Conservation (phyloP, 2,797 vertebrate genomes). For the Typhlichthys eigenmanni region DNA sequence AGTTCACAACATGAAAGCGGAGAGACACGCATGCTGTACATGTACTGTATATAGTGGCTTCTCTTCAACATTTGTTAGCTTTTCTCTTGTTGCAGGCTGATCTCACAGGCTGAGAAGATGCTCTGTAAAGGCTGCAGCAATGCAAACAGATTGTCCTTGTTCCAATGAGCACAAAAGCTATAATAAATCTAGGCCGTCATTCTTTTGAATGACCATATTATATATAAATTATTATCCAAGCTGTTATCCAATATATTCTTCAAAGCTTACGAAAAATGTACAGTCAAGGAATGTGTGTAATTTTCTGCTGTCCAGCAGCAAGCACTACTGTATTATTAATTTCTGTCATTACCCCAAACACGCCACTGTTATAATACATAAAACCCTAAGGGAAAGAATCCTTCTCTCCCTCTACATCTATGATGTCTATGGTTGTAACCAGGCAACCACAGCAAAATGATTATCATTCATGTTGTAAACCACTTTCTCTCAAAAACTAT, state of each 20-base stretch:
- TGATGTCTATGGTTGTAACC: slow-evolving; percentile 48
- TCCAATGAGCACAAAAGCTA: slow-evolving; percentile 29
- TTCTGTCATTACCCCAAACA: slow-evolving; percentile 20
- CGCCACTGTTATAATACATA: background rate
- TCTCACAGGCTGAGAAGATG: background rate
- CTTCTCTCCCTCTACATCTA: slow-evolving; percentile 4
- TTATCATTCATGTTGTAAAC: slow-evolving; percentile 52
- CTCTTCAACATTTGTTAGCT: background rate
- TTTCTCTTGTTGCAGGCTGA: background rate
- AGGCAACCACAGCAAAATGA: slow-evolving; percentile 45
- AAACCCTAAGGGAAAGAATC: slow-evolving; percentile 27
- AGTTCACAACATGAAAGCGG: no score
- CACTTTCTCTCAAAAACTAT: slow-evolving; percentile 46
- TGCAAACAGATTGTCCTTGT: slow-evolving; percentile 35
- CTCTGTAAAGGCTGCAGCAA: slow-evolving; percentile 20
- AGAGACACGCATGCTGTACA: no score
- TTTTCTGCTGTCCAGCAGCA: background rate
- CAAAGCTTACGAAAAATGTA: background rate
- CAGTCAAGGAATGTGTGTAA: background rate
- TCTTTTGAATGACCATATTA: slow-evolving; percentile 10
- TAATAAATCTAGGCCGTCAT: slow-evolving; percentile 26
- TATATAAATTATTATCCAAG: background rate
- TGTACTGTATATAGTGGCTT: background rate
- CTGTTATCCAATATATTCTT: slow-evolving; percentile 7
- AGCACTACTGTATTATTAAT: background rate